Conservation (phyloP, 2,888 invertebrate species). For the Limenitis arthemis region DNA sequence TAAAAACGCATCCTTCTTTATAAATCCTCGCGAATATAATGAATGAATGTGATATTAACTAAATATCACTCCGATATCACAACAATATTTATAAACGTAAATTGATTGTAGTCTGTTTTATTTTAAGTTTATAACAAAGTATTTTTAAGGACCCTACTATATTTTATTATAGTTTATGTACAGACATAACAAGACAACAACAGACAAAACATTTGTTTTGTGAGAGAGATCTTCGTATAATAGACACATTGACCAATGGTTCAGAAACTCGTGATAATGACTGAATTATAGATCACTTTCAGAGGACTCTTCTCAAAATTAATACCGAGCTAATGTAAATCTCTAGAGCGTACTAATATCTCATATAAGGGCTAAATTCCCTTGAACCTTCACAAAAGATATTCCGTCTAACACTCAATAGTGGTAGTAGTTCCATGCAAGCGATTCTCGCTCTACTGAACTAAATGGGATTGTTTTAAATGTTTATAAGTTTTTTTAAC, state of each 20-base stretch:
- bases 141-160: no score
- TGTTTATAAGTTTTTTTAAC: constrained; percentile 21
- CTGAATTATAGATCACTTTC: constrained; percentile 46
- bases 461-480: constrained; percentile 22
- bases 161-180: no score
- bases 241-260: constrained; percentile 44
- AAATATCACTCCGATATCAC: no score
- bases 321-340: constrained; percentile 20
- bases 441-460: constrained; percentile 18
- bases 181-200: no score
- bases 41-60: no score
- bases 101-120: no score
- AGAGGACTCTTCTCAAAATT: constrained; percentile 28
- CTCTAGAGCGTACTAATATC: constrained; percentile 2
- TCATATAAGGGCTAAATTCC: constrained; percentile 14
- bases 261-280: constrained; percentile 57
- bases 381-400: constrained; percentile 11
- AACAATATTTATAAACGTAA: no score
- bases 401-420: constrained; percentile 17
- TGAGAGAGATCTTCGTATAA: constrained; percentile 29
- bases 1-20: no score
- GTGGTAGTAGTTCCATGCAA: constrained; percentile 9
- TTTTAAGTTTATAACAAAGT: no score
- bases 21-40: no score
- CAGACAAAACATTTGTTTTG: constrained; percentile 3